These are phyloP conservation scores for Ptychodera flava DNA, from an alignment of 35 echinoderm and acorn worm species.

Conservation along the genomic window DNA sequence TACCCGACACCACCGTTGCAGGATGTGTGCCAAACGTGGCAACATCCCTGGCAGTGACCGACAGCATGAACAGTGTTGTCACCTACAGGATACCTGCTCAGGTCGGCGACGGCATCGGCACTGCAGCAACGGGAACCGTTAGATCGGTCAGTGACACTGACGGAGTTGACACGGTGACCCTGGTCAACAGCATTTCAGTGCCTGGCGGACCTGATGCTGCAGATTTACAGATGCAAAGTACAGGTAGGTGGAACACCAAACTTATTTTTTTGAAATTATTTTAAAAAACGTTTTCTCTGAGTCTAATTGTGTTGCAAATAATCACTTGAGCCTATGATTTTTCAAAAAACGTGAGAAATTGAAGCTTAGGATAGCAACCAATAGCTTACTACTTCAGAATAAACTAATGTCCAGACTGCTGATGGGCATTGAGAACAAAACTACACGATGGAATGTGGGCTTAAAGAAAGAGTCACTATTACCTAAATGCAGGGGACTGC, in stretches of 20 bases:
- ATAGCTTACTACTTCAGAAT: too few species aligned
- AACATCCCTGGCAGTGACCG: not conserved
- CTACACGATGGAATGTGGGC: too few species aligned
- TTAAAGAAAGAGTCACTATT: too few species aligned
- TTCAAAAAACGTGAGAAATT: too few species aligned
- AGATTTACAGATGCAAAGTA: not conserved
- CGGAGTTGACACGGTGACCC: not conserved
- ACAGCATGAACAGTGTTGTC: not conserved
- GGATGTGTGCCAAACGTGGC: not conserved
- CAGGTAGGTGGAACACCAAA: not conserved
- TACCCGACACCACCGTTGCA: not conserved
- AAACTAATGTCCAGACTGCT: too few species aligned
- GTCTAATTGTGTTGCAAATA: too few species aligned
- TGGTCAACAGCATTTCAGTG: not conserved
- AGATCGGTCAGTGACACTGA: not conserved
- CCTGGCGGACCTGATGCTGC: not conserved
- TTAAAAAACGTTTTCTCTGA: too few species aligned
- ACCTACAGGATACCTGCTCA: not conserved
- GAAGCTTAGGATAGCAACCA: too few species aligned
- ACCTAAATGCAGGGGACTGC: too few species aligned
- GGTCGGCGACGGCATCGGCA: not conserved
- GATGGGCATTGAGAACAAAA: too few species aligned
- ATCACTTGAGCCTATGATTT: too few species aligned
- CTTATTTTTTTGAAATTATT: too few species aligned
- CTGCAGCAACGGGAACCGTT: not conserved